Evolutionary conservation across 2,113 vertebrate species (phyloP).

Genomic region (Rhea americana): DNA sequence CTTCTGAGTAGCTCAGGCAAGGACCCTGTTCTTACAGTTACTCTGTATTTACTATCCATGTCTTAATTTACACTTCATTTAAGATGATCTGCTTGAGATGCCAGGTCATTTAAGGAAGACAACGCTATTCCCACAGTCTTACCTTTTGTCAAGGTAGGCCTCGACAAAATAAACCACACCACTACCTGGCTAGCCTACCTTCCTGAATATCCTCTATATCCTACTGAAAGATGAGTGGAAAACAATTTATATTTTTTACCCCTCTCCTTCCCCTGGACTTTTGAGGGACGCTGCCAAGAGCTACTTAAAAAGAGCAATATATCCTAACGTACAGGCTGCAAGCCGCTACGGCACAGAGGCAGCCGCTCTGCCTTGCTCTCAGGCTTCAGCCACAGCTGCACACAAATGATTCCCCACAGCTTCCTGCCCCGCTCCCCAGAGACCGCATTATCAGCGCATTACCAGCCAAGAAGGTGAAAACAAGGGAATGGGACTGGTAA

Average conservation of each 20-base stretch:
- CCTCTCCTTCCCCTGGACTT: background rate
- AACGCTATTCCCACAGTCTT: background rate
- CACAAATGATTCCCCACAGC: background rate
- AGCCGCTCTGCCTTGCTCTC: background rate
- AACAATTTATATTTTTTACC: background rate
- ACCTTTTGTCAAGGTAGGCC: no score
- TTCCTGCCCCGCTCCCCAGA: background rate
- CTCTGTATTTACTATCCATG: background rate
- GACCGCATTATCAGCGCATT: slow-evolving; percentile 23
- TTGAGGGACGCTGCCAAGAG: background rate
- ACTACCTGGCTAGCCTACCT: rapidly evolving
- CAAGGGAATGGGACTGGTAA: slow-evolving; percentile 11
- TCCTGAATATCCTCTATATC: rapidly evolving
- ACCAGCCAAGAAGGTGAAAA: slow-evolving; percentile 42
- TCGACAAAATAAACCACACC: background rate
- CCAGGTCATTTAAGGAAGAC: background rate
- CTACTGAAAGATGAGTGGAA: background rate
- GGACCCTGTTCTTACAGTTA: rapidly evolving
- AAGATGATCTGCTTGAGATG: rapidly evolving
- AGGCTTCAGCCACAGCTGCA: slow-evolving; percentile 8
- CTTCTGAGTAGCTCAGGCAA: background rate
- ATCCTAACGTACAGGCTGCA: background rate
- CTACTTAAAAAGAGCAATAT: background rate
- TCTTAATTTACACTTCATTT: background rate
- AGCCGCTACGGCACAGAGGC: background rate